Evolutionary conservation across 2,113 vertebrate genomes (phyloP), one percentile per base, ranked within the genome.

Genomic region (Callaeas wilsoni): DNA sequence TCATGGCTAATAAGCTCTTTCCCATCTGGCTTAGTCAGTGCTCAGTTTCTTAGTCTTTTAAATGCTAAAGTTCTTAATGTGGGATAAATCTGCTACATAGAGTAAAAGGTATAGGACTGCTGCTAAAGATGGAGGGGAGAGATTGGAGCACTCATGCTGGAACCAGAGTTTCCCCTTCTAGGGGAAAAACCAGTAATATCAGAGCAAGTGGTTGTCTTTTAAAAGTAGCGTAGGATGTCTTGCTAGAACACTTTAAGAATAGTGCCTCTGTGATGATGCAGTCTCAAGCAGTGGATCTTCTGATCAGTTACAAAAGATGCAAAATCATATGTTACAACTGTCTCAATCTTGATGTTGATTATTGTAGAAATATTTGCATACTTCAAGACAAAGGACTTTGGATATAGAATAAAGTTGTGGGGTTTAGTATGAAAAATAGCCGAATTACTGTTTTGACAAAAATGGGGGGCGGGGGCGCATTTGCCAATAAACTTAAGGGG

Each of bases 401-500:
- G 8, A 16, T 1, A 3, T 27, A 39, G 41, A 78, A 52, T 52
- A 49, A 92, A 74, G 13, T 12, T 50, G 6, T 25, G 41, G 3
- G 9, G 1, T 91, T 56, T 49, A 78, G 30, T 56, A 44, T 47
- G 17, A 64, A 27, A 79, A 90, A 27, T 30, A 71, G 3, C 18
- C 1, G 5, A 59, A 69, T n/a, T 22, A 35, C 8, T 41, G 25
- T 63, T 17, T 46, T 77, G 32, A 73, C 50, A 60, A 79, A 60
- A 76, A 49, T 18, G 9, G 13, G 7, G 1, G 0, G n/a, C n/a
- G 1, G 8, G 7, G 5, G 12, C 42, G 7, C 2, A 32, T 85
- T 67, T 88, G 12, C 19, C 32, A n/a, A 1, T 60, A 39, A 85
- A 35, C n/a, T 12, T 63, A 44, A 42, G 13, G 26, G 26, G 9